Evolutionary conservation across 2,888 invertebrate genomes (phyloP).

Genomic region (Onchidella celtica): DNA sequence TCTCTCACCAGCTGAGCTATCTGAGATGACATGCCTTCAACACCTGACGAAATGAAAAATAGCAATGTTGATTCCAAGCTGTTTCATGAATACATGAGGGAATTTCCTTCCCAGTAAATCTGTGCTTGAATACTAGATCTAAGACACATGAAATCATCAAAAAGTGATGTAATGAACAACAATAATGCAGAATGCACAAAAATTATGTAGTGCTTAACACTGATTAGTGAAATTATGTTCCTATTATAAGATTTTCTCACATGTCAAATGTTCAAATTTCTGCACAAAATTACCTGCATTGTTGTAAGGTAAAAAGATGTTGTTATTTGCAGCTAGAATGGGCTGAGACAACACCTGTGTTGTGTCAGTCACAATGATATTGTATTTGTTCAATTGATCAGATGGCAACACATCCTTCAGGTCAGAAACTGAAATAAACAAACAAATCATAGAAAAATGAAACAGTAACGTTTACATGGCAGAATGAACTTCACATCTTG

Average conservation of each 20-base stretch:
- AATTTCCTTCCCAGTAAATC: too few species aligned
- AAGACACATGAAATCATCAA: too few species aligned
- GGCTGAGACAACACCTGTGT: slow-evolving; percentile 39
- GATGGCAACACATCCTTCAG: slow-evolving; percentile 26
- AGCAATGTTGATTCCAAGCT: too few species aligned
- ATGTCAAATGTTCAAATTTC: too few species aligned
- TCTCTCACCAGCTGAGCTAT: slow-evolving; percentile 60
- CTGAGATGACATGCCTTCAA: slow-evolving; percentile 51
- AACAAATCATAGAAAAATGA: not conserved
- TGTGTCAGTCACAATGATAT: slow-evolving; percentile 19
- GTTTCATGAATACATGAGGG: too few species aligned
- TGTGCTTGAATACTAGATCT: too few species aligned
- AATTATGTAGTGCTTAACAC: too few species aligned
- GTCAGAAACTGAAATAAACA: slow-evolving; percentile 35
- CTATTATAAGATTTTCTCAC: too few species aligned
- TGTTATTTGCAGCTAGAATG: slow-evolving; percentile 39
- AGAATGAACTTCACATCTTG: too few species aligned
- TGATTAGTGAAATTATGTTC: too few species aligned
- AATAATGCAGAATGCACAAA: too few species aligned
- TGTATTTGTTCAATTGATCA: slow-evolving; percentile 34
- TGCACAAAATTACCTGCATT: slow-evolving; percentile 32
- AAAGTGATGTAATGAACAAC: not conserved
- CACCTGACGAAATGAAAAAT: slow-evolving; percentile 47
- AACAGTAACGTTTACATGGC: not conserved
- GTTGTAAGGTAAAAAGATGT: slow-evolving; percentile 46